phyloP scores from a whole-genome alignment of 2,113 vertebrate genomes.

The Ursus arctos region DNA sequence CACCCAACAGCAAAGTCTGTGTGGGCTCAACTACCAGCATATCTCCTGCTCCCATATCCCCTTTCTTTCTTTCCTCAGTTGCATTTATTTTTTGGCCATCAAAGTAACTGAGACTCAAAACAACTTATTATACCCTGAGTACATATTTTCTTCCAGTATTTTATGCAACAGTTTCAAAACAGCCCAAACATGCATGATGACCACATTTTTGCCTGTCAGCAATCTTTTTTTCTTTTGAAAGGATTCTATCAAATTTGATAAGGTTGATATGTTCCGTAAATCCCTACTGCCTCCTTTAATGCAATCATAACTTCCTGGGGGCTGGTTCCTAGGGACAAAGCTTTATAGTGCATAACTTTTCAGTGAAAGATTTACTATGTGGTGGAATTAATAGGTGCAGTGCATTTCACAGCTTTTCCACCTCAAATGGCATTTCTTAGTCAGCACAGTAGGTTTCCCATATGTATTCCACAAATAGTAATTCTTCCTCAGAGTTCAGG shows the following conservation, averaged over 20 bases:
- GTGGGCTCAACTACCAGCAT: background rate
- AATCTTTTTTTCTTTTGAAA: constrained; percentile 43
- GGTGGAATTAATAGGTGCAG: constrained; percentile 41
- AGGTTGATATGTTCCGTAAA: constrained; percentile 44
- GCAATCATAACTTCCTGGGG: background rate
- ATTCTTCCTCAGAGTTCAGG: constrained; percentile 65
- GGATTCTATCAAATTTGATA: constrained; percentile 47
- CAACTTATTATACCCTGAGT: background rate
- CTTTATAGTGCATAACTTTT: constrained; percentile 52
- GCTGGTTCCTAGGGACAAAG: constrained; percentile 19
- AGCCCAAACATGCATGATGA: background rate
- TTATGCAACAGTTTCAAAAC: background rate
- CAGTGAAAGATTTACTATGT: constrained; percentile 41
- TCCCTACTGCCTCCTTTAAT: constrained; percentile 42
- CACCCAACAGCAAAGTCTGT: background rate
- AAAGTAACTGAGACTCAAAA: background rate
- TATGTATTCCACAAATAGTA: constrained; percentile 65
- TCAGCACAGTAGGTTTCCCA: constrained; percentile 57
- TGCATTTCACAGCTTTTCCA: constrained; percentile 56
- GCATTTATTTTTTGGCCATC: background rate
- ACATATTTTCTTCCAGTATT: background rate
- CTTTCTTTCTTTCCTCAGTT: background rate
- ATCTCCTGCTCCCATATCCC: background rate
- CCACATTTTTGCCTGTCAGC: background rate
- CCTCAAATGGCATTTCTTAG: constrained; percentile 66